Conservation (phyloP, 2,888 invertebrate genomes). For the Harpalus rufipes region DNA sequence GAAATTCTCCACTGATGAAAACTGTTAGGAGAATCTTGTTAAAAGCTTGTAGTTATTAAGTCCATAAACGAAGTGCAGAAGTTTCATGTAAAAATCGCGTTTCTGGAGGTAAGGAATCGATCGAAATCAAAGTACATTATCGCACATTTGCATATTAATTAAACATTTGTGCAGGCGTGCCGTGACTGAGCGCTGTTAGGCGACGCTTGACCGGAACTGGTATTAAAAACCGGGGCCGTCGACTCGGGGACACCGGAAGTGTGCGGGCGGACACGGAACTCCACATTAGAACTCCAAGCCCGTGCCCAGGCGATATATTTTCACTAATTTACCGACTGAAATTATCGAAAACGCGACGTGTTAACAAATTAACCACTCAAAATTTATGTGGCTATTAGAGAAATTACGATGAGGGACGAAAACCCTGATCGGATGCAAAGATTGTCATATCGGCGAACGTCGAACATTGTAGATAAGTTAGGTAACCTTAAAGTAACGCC, state of each 20-base stretch:
- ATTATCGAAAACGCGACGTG: constrained; percentile 52
- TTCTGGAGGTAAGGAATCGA: constrained; percentile 39
- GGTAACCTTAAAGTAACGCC: constrained; percentile 32
- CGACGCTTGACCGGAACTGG: constrained; percentile 70
- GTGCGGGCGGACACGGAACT: constrained; percentile 32
- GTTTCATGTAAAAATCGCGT: constrained; percentile 44
- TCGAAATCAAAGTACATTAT: constrained; percentile 59
- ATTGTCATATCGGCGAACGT: constrained; percentile 27
- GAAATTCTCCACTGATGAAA: not conserved
- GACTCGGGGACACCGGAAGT: constrained; percentile 71
- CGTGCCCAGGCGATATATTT: constrained; percentile 39
- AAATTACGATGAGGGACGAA: constrained; percentile 1
- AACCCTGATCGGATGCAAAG: constrained; percentile 22
- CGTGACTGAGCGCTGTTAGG: constrained; percentile 71
- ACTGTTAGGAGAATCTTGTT: not conserved
- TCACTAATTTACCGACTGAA: constrained; percentile 35
- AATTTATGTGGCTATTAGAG: constrained; percentile 37
- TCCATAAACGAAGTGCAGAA: constrained; percentile 15
- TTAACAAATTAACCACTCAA: constrained; percentile 37
- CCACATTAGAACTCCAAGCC: constrained; percentile 43
- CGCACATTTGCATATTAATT: constrained; percentile 52
- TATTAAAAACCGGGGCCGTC: constrained; percentile 70
- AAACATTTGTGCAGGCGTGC: constrained; percentile 67
- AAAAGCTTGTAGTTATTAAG: not conserved
- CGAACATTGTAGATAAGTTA: constrained; percentile 5